phyloP scores from a whole-genome alignment of 2,797 vertebrate genomes.

The Prunella strophiata region DNA sequence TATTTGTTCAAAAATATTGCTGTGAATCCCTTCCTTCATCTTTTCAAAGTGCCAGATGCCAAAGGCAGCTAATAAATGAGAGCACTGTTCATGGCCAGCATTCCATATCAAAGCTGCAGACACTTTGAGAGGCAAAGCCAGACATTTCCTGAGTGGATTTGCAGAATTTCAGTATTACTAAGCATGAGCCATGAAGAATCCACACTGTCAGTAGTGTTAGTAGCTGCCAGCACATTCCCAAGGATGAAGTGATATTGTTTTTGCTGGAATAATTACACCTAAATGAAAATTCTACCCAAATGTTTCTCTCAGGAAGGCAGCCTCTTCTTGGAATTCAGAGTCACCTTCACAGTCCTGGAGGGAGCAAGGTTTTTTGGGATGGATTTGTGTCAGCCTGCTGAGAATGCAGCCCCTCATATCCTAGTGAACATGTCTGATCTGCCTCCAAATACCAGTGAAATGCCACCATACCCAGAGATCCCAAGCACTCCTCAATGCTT shows the following conservation, averaged over 20 bases:
- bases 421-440: not conserved
- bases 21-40: not conserved
- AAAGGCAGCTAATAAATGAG: not conserved
- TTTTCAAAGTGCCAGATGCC: not conserved
- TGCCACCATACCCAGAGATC: not conserved
- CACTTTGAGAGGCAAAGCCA: not conserved
- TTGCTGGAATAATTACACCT: not conserved
- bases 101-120: not conserved
- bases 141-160: not conserved
- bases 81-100: not conserved
- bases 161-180: not conserved
- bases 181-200: not conserved
- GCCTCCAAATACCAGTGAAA: not conserved
- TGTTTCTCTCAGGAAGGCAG: not conserved
- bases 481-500: not conserved
- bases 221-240: not conserved
- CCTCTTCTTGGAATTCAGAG: not conserved
- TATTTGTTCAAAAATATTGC: not conserved
- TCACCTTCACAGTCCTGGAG: not conserved
- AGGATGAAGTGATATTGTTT: not conserved
- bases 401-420: not conserved
- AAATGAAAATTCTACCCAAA: not conserved
- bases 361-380: not conserved
- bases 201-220: not conserved
- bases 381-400: not conserved